Percentiles rank a stretch among this genome's conserved stretches.
phyloP scores from a whole-genome alignment of 2,113 vertebrate genomes.

The Oryzias melastigma region DNA sequence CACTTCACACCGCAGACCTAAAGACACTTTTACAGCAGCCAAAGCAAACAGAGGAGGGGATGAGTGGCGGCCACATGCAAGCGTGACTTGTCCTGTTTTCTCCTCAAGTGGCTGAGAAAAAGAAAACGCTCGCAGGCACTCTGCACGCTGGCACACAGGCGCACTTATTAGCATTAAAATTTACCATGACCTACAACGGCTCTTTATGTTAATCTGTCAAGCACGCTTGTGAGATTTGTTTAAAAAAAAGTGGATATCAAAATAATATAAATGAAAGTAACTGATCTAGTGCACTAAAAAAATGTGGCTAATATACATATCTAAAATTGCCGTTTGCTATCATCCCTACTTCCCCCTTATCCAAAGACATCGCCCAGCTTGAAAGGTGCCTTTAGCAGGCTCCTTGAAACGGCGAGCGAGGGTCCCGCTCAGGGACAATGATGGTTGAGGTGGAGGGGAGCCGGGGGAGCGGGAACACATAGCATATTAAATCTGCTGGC shows the following conservation, averaged over 20 bases:
- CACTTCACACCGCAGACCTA: constrained; percentile 57
- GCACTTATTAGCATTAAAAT: constrained; percentile 15
- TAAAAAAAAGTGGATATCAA: too few species aligned
- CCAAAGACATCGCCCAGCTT: constrained; percentile 68
- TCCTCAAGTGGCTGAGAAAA: constrained; percentile 51
- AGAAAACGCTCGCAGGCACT: constrained; percentile 23
- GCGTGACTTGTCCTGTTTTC: constrained; percentile 54
- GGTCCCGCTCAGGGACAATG: constrained; percentile 90
- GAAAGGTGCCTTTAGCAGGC: constrained; percentile 86
- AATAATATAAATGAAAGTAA: too few species aligned
- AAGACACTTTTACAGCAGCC: constrained; percentile 61
- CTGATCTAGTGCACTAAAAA: too few species aligned
- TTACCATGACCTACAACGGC: constrained; percentile 1
- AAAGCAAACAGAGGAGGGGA: constrained; percentile 57
- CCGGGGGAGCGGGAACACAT: constrained; percentile 89
- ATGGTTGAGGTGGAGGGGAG: constrained; percentile 88
- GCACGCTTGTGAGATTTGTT: constrained; percentile 22
- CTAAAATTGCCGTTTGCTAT: constrained; percentile 58
- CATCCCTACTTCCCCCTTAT: constrained; percentile 36
- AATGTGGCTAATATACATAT: constrained; percentile 54
- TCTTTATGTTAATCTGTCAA: constrained; percentile 30
- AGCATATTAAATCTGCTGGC: constrained; percentile 98
- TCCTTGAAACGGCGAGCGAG: constrained; percentile 88
- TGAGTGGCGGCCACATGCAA: constrained; percentile 42
- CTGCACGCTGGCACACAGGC: constrained; percentile 21